Evolutionary conservation across 2,113 vertebrate genomes (phyloP).

Genomic region (Tachysurus fulvidraco): DNA sequence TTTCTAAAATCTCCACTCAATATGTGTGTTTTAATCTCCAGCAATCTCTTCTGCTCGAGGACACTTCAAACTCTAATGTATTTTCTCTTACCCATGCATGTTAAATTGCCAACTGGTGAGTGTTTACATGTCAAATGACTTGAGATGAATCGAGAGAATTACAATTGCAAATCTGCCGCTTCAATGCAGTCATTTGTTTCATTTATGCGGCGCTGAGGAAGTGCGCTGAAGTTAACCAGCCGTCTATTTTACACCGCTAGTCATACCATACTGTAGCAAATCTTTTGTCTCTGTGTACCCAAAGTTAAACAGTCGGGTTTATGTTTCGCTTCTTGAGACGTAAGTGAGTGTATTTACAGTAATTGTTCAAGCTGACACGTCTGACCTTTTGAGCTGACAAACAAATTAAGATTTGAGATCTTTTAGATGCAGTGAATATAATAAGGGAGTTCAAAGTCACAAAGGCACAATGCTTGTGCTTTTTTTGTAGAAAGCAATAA

Average conservation of each 20-base stretch:
- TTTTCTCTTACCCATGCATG: neutral
- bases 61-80: constrained; percentile 20
- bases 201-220: constrained; percentile 22
- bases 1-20: neutral
- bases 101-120: constrained; percentile 27
- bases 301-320: neutral
- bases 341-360: neutral
- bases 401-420: constrained; percentile 18
- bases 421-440: neutral
- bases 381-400: constrained; percentile 24
- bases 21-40: neutral
- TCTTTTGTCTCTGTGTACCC: neutral
- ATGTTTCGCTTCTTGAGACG: neutral
- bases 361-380: constrained; percentile 3
- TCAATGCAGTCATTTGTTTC: constrained; percentile 41
- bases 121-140: constrained; percentile 42
- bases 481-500: neutral
- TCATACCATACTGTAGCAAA: neutral
- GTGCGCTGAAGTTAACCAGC: neutral
- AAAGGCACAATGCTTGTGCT: too few species aligned
- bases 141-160: constrained; percentile 31
- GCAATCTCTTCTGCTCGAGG: constrained; percentile 5
- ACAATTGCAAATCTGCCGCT: constrained; percentile 39
- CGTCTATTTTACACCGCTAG: neutral
- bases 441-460: constrained; percentile 5